phyloP scores from a whole-genome alignment of 2,113 vertebrate species.

The Ia io region DNA sequence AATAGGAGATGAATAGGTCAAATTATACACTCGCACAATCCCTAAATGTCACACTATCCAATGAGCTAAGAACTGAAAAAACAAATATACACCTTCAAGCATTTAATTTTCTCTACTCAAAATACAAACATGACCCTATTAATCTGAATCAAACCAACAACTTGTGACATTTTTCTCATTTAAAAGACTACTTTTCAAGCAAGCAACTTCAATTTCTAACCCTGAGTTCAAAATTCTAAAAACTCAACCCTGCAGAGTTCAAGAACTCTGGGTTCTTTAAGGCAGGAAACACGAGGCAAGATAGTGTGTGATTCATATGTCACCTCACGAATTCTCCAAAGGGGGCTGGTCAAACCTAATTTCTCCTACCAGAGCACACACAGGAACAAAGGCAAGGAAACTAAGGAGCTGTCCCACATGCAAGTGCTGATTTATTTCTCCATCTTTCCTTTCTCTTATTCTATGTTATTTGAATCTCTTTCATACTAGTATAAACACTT shows the following conservation, averaged over 20 bases:
- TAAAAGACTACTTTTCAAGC: constrained; percentile 56
- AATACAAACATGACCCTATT: constrained; percentile 47
- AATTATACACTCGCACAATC: neutral
- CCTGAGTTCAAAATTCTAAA: constrained; percentile 36
- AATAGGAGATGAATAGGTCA: neutral
- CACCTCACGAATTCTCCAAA: neutral
- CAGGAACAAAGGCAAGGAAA: neutral
- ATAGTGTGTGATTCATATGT: neutral
- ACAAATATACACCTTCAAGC: constrained; percentile 52
- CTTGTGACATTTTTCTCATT: constrained; percentile 23
- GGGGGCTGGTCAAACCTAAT: neutral
- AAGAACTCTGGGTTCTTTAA: neutral
- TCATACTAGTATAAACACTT: neutral
- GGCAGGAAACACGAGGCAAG: neutral
- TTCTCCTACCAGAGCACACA: neutral
- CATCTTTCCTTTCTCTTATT: neutral
- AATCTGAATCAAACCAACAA: constrained; percentile 49
- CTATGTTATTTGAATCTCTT: neutral
- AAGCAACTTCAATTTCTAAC: constrained; percentile 56
- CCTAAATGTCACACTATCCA: constrained; percentile 16
- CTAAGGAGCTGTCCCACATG: neutral
- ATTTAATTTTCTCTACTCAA: constrained; percentile 55
- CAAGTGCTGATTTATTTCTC: neutral
- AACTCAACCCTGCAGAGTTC: neutral
- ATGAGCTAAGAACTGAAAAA: constrained; percentile 16